phyloP scores from a whole-genome alignment of 2,797 vertebrate species.

The Falco berigora region DNA sequence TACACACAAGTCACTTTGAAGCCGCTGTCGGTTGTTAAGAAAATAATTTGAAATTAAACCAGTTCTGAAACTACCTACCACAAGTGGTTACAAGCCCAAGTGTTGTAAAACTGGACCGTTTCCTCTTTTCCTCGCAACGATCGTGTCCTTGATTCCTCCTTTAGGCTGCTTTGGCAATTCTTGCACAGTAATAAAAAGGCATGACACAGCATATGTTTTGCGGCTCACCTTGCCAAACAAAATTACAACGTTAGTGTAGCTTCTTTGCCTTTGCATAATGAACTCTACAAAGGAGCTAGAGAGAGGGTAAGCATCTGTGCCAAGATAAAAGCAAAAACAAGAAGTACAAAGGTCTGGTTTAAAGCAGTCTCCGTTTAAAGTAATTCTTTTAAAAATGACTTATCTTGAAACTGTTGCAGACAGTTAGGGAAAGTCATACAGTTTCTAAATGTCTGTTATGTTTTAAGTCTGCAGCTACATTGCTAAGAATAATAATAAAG shows the following conservation, averaged over 20 bases:
- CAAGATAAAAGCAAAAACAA: conserved; percentile 45
- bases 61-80: conserved; percentile 7
- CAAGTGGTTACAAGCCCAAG: conserved; percentile 31
- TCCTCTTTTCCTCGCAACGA: conserved; percentile 61
- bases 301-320: conserved; percentile 22
- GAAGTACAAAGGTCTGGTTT: conserved; percentile 37
- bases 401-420: conserved; percentile 49
- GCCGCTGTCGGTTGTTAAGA: background rate
- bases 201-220: conserved; percentile 63
- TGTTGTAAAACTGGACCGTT: conserved; percentile 57
- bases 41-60: conserved; percentile 50
- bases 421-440: conserved; percentile 44
- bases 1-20: background rate
- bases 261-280: conserved; percentile 56
- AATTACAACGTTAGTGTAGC: conserved; percentile 42
- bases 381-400: conserved; percentile 32
- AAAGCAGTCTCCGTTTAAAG: conserved; percentile 12
- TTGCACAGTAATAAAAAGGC: conserved; percentile 54
- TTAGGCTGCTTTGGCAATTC: conserved; percentile 60
- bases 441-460: conserved; percentile 48
- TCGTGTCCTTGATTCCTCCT: conserved; percentile 58
- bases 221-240: conserved; percentile 40
- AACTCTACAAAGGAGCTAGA: conserved; percentile 33
- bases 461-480: background rate
- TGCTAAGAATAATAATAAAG: background rate